Percentiles rank a stretch among this genome's conserved stretches.
Conservation (phyloP, 2,888 invertebrate genomes). For the Pyrocoelia pectoralis region DNA sequence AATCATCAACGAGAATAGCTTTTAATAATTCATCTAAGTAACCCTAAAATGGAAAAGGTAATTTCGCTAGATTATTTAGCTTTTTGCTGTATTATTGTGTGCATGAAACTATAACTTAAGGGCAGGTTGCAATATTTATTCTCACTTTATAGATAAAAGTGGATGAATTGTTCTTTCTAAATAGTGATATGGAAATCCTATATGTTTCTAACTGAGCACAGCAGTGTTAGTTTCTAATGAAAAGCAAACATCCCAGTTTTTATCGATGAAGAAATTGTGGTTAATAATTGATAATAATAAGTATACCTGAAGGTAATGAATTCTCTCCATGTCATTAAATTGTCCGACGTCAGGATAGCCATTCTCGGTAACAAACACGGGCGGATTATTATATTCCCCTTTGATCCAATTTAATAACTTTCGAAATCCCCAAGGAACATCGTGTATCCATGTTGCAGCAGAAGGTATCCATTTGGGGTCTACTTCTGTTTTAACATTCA, state of each 20-base stretch:
- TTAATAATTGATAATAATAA: too few species aligned
- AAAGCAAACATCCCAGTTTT: too few species aligned
- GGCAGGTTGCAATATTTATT: too few species aligned
- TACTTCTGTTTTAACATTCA: conserved; percentile 55
- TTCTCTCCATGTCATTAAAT: conserved; percentile 61
- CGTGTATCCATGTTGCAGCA: conserved; percentile 64
- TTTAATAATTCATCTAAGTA: conserved; percentile 62
- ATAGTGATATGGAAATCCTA: too few species aligned
- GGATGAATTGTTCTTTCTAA: too few species aligned
- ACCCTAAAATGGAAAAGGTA: conserved; percentile 54
- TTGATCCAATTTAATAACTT: conserved; percentile 64
- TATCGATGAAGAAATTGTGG: too few species aligned
- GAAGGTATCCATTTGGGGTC: conserved; percentile 63
- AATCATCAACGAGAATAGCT: conserved; percentile 65
- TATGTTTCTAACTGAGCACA: too few species aligned
- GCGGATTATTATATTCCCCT: conserved; percentile 60
- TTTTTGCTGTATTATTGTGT: too few species aligned
- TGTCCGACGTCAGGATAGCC: conserved; percentile 64
- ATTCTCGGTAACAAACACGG: conserved; percentile 68
- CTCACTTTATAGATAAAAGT: too few species aligned
- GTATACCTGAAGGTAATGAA: conserved; percentile 57
- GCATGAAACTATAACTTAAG: too few species aligned
- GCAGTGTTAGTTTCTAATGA: too few species aligned
- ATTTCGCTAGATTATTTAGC: neutral
- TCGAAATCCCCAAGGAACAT: conserved; percentile 68